Evolutionary conservation across 2,888 invertebrate species (phyloP).

Genomic region (Agonopterix arenella): DNA sequence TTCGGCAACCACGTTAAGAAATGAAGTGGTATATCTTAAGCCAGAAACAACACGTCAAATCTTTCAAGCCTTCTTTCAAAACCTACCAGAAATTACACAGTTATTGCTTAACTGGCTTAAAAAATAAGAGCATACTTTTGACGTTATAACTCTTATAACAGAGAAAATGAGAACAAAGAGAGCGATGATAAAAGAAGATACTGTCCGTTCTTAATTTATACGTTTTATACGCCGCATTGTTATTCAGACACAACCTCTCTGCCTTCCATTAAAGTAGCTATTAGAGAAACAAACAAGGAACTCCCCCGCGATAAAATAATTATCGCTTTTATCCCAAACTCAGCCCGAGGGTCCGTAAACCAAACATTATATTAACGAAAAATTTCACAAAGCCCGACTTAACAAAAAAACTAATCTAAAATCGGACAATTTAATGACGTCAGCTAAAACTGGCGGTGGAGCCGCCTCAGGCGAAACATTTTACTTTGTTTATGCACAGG

Average conservation of each 20-base stretch:
- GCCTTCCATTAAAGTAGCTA: constrained; percentile 68
- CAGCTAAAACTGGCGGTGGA: constrained; percentile 51
- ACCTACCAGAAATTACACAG: too few relatives aligned
- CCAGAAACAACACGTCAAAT: too few relatives aligned
- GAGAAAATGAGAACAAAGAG: not conserved
- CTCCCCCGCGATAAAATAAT: constrained; percentile 70
- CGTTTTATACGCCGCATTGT: constrained; percentile 46
- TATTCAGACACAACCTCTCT: constrained; percentile 43
- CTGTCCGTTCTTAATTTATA: constrained; percentile 49
- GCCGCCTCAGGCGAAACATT: constrained; percentile 34
- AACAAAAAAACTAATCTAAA: constrained; percentile 54
- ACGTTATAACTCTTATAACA: not conserved
- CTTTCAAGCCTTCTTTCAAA: too few relatives aligned
- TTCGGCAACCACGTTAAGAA: too few relatives aligned
- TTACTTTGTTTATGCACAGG: constrained; percentile 44
- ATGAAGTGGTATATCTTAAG: too few relatives aligned
- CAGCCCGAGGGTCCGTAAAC: constrained; percentile 32
- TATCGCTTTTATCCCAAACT: constrained; percentile 67
- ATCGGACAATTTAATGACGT: constrained; percentile 59
- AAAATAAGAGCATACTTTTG: too few relatives aligned
- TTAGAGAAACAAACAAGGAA: constrained; percentile 75
- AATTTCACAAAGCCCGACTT: constrained; percentile 46
- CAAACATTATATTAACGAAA: constrained; percentile 48
- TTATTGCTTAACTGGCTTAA: too few relatives aligned
- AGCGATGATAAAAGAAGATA: constrained; percentile 36